These are phyloP conservation scores for Brachionus asplanchnoidis DNA, from an alignment of 1,140 invertebrate genomes.

Conservation along the genomic window DNA sequence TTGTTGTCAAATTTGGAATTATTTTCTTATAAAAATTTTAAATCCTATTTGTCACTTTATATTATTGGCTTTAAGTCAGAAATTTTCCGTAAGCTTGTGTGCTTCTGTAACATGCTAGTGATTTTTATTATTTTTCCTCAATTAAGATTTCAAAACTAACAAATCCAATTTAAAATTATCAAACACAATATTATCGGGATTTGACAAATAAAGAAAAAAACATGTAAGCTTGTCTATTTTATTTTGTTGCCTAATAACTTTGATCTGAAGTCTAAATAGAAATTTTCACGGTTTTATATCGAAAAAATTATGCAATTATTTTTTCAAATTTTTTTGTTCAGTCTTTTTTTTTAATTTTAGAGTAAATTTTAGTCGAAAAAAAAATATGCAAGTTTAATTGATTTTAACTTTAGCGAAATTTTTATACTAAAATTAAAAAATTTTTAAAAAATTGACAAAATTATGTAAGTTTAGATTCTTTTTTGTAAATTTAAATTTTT, in stretches of 20 bases:
- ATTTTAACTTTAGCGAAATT: no score
- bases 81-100: not conserved
- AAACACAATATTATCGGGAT: not conserved
- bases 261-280: not conserved
- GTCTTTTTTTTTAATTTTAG: no score
- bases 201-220: not conserved
- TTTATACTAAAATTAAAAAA: no score
- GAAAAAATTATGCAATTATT: no score
- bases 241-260: not conserved
- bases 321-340: no score
- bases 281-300: no score
- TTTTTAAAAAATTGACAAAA: no score
- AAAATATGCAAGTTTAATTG: no score
- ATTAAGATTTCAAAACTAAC: conserved; percentile 4
- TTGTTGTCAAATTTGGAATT: not conserved
- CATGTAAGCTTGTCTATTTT: not conserved
- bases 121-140: not conserved
- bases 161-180: not conserved
- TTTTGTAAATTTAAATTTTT: not conserved
- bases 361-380: no score
- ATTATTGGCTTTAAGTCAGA: conserved; percentile 2
- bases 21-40: not conserved
- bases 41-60: not conserved
- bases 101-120: not conserved
- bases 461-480: no score